A percentile compares a stretch with the other conserved stretches of the same genome.
Evolutionary conservation across 2,888 invertebrate species (phyloP).

Genomic region (Neria commutata): DNA sequence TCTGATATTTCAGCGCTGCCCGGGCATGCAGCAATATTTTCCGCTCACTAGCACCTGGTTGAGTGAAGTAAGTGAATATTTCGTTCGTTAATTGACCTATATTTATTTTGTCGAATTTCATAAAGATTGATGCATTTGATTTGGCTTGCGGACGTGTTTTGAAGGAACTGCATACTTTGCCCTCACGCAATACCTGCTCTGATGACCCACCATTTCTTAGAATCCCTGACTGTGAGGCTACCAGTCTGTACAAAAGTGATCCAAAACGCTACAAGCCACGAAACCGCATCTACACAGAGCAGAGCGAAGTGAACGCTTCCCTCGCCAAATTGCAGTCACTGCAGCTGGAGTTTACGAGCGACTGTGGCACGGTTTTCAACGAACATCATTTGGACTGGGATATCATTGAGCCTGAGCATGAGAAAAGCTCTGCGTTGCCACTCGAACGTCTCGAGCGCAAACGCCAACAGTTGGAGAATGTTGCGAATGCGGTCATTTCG

Average conservation of each 20-base stretch:
- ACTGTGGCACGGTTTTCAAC: slow-evolving; percentile 41
- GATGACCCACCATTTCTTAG: slow-evolving; percentile 30
- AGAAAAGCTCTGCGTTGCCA: slow-evolving; percentile 80
- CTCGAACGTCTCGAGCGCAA: slow-evolving; percentile 75
- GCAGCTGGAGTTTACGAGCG: slow-evolving; percentile 45
- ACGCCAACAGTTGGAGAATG: slow-evolving; percentile 84
- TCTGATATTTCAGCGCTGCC: slow-evolving; percentile 65
- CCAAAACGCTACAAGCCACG: slow-evolving; percentile 77
- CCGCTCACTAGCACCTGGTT: slow-evolving; percentile 74
- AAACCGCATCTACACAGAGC: slow-evolving; percentile 76
- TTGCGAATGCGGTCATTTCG: slow-evolving; percentile 76
- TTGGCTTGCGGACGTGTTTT: slow-evolving; percentile 43
- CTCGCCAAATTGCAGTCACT: slow-evolving; percentile 51
- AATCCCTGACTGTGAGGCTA: slow-evolving; percentile 51
- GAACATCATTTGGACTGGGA: slow-evolving; percentile 69
- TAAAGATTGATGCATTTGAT: slow-evolving; percentile 51
- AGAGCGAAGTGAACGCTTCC: slow-evolving; percentile 73
- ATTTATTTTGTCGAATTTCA: background rate
- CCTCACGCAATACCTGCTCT: too few species aligned
- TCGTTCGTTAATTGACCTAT: background rate
- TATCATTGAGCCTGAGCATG: slow-evolving; percentile 71
- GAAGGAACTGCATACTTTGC: slow-evolving; percentile 39
- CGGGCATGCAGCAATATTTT: slow-evolving; percentile 57
- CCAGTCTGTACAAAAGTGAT: slow-evolving; percentile 69
- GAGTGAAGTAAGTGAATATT: slow-evolving; percentile 43